Conservation (phyloP, 1,140 invertebrate genomes). For the Drosophila oshimai region DNA sequence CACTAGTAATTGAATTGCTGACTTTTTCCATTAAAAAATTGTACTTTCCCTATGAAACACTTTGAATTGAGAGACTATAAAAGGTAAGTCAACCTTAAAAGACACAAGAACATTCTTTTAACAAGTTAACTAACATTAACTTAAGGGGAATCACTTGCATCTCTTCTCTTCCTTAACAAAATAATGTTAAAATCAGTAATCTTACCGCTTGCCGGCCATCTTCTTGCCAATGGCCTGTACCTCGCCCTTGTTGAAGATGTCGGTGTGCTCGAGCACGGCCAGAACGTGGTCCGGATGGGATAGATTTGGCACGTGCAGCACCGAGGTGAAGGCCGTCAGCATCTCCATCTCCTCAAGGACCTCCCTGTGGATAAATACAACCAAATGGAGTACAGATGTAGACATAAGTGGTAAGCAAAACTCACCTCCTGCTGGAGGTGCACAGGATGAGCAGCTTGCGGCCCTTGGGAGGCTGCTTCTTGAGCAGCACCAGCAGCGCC, state of each 20-base stretch:
- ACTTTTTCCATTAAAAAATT: no score
- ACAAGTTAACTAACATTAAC: no score
- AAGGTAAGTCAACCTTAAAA: no score
- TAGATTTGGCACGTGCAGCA: conserved; percentile 95
- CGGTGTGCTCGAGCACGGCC: conserved; percentile 92
- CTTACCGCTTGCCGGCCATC: conserved; percentile 90
- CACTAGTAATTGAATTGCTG: no score
- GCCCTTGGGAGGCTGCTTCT: conserved; percentile 96
- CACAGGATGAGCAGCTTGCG: conserved; percentile 95
- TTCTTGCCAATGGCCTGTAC: conserved; percentile 89
- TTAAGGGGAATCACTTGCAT: no score
- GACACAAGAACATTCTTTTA: no score
- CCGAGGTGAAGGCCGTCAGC: conserved; percentile 93
- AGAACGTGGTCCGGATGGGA: conserved; percentile 93
- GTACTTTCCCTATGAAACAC: no score
- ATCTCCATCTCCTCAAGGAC: conserved; percentile 97
- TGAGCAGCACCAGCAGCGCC: conserved; percentile 95
- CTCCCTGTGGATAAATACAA: conserved; percentile 85
- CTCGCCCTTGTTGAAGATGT: conserved; percentile 92
- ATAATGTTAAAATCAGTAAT: not conserved
- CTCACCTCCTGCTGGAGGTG: conserved; percentile 93
- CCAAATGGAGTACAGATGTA: no score
- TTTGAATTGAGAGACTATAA: no score
- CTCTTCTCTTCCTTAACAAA: no score
- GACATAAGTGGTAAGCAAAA: not conserved